Evolutionary conservation across 2,888 invertebrate genomes (phyloP).

Genomic region (Xylophagus ater): DNA sequence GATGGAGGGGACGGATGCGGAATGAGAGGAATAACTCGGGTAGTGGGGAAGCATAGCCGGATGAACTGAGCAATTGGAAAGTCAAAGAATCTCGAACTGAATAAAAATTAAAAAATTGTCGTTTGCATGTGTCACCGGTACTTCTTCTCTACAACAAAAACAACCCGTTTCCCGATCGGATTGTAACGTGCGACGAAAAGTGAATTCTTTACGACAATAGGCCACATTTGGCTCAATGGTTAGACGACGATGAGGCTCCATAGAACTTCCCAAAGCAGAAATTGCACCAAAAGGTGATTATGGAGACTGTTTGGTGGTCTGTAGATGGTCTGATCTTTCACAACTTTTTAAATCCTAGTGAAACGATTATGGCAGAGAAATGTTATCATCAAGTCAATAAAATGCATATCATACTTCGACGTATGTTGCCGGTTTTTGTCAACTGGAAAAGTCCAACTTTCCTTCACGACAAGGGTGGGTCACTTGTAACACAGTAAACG

Average conservation of each 20-base stretch:
- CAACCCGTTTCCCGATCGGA: too few relatives aligned
- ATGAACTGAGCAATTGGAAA: too few relatives aligned
- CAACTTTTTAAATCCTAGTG: not conserved
- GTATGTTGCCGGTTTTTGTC: not conserved
- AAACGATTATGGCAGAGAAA: not conserved
- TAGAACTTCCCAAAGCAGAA: not conserved
- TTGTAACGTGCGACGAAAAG: constrained; percentile 1
- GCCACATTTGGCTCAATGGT: not conserved
- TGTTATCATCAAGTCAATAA: not conserved
- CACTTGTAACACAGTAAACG: not conserved
- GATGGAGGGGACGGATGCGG: too few relatives aligned
- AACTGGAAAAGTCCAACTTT: not conserved
- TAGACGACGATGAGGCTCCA: not conserved
- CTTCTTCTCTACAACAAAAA: too few relatives aligned
- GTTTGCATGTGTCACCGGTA: too few relatives aligned
- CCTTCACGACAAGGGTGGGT: not conserved
- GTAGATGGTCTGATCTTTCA: not conserved
- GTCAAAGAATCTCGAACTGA: too few relatives aligned
- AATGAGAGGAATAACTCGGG: too few relatives aligned
- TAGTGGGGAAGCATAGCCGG: too few relatives aligned
- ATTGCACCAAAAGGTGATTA: not conserved
- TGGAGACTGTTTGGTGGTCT: constrained; percentile 2
- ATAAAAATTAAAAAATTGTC: too few relatives aligned
- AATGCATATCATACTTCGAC: not conserved
- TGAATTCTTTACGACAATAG: constrained; percentile 1